Evolutionary conservation across 2,797 vertebrate genomes (phyloP), one percentile per base, ranked within the genome.

Genomic region (Gila robusta): DNA sequence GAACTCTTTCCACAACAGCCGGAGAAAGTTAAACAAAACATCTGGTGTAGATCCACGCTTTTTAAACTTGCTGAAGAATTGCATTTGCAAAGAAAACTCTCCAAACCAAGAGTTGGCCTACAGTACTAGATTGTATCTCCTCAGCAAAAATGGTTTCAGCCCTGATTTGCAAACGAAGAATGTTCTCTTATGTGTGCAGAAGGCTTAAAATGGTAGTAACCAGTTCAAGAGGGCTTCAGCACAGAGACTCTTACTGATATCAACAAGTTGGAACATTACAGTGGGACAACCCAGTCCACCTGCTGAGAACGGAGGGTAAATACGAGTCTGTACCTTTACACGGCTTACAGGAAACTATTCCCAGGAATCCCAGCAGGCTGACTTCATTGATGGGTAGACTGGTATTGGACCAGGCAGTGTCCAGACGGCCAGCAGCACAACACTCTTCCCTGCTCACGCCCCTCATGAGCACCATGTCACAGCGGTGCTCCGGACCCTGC

Each of bases 381-480:
- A 99, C 96, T 91, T 98, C 98, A 91, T 98, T 98, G 92, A 97
- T 97, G 0, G 97, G 96, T 82, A 97, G 95, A 79, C 96, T 98
- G 91, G 95, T 94, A 92, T 98, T 98, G 86, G 98, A 98, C 98
- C 98, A 99, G 6, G 98, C 98, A 0, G 96, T 97, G 54, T 99
- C 97, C 56, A 98, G 94, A 26, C 96, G 96, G 62, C 95, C 94
- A 0, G 97, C 96, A 17, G 95, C 93, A 3, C 98, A 99, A 90
- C 98, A 99, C 90, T 99, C 98, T 54, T 97, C 97, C 92, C 92
- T 96, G 85, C 95, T 97, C 91, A 99, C 96, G 0, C 96, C 96
- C 0, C 96, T 96, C 95, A 95, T 96, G 92, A 99, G 94, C 92
- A 99, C 97, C 96, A 98, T 96, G 91, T 96, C 97, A 83, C 98